These are phyloP conservation scores for Formica aserva DNA, from an alignment of 2,888 invertebrate genomes.

Conservation along the genomic window DNA sequence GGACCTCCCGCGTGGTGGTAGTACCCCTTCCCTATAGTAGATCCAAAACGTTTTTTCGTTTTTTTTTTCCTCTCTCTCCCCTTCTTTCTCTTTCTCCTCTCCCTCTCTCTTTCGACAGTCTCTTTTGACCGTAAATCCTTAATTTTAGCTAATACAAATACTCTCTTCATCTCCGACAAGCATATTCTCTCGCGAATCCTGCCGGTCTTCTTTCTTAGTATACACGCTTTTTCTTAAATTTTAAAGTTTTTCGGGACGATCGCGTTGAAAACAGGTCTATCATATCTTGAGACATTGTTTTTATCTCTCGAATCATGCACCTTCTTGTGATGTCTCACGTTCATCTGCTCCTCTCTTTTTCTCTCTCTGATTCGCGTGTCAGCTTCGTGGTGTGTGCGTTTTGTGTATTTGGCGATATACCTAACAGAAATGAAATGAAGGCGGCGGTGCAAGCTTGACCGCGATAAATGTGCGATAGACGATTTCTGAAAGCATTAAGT, in stretches of 20 bases:
- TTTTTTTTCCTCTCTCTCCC: slow-evolving; percentile 36
- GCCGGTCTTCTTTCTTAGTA: background rate
- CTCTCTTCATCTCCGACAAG: slow-evolving; percentile 1
- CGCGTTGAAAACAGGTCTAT: slow-evolving; percentile 5
- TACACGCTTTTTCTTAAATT: background rate
- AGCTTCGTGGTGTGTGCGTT: slow-evolving; percentile 23
- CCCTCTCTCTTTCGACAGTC: background rate
- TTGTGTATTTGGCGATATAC: slow-evolving; percentile 45
- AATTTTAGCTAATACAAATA: slow-evolving; percentile 22
- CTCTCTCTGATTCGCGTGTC: slow-evolving; percentile 32
- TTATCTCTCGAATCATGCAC: slow-evolving; percentile 26
- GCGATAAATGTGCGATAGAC: slow-evolving; percentile 58
- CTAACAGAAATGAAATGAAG: slow-evolving; percentile 53
- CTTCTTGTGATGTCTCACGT: background rate
- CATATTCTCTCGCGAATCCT: background rate
- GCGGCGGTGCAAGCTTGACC: slow-evolving; percentile 68
- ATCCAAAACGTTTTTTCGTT: slow-evolving; percentile 79
- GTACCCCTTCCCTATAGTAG: slow-evolving; percentile 85
- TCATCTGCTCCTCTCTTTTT: background rate
- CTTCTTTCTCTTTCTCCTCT: background rate
- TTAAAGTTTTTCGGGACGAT: background rate
- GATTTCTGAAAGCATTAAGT: slow-evolving; percentile 47
- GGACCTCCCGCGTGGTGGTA: slow-evolving; percentile 79
- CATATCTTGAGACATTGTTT: background rate
- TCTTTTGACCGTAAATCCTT: slow-evolving; percentile 6